Evolutionary conservation across 2,797 vertebrate genomes (phyloP).

Genomic region (Sebastes elongatus): DNA sequence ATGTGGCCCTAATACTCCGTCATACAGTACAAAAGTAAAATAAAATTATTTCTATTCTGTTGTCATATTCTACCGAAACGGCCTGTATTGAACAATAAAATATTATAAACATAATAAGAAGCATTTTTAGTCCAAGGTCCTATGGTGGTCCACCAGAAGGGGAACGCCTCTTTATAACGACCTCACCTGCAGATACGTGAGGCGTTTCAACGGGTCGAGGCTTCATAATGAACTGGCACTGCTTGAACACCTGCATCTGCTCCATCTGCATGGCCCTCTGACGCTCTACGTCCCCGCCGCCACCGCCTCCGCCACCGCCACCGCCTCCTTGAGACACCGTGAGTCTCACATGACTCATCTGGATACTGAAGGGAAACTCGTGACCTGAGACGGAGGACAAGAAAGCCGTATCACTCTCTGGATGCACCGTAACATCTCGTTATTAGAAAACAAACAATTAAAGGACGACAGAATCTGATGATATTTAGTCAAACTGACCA

Average conservation of each 20-base stretch:
- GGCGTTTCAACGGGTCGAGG: conserved; percentile 79
- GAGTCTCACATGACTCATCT: conserved; percentile 91
- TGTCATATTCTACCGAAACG: too few species aligned
- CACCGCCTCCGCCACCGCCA: background rate
- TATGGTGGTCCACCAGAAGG: too few species aligned
- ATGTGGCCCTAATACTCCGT: too few species aligned
- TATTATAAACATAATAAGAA: too few species aligned
- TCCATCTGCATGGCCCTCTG: conserved; percentile 85
- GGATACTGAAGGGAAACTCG: conserved; percentile 95
- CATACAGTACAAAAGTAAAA: too few species aligned
- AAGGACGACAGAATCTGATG: background rate
- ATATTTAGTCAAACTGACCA: conserved; percentile 79
- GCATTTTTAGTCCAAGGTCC: too few species aligned
- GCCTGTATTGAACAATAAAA: too few species aligned
- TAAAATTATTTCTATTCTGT: too few species aligned
- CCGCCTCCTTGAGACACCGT: conserved; percentile 4
- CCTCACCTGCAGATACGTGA: conserved; percentile 80
- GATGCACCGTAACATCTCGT: background rate
- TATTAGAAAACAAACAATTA: background rate
- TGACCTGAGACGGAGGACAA: conserved; percentile 83
- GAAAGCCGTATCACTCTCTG: background rate
- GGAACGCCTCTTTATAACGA: too few species aligned
- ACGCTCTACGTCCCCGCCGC: conserved; percentile 68
- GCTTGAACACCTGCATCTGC: conserved; percentile 87
- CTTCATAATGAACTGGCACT: conserved; percentile 95